A percentile compares a stretch with the other conserved stretches of the same genome.
Conservation (phyloP, 2,888 invertebrate species). For the Limnephilus auricula region DNA sequence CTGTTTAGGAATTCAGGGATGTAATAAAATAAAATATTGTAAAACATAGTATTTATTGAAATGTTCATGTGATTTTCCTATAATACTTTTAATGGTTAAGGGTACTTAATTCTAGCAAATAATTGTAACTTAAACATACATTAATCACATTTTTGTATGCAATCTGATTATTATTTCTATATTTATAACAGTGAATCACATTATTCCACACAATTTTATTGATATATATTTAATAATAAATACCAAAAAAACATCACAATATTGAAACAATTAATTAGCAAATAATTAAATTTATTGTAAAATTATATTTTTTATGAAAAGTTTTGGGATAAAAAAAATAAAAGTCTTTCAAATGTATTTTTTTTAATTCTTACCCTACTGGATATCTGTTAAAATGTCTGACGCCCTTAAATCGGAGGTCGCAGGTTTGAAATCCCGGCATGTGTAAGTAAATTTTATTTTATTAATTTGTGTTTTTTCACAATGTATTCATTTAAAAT, state of each 20-base stretch:
- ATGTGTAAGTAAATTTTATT: no score
- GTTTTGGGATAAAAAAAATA: constrained; percentile 32
- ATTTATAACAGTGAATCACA: constrained; percentile 63
- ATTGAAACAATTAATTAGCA: not conserved
- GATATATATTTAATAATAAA: not conserved
- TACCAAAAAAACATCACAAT: constrained; percentile 14
- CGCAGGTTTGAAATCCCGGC: no score
- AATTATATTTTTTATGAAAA: not conserved
- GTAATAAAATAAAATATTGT: constrained; percentile 56
- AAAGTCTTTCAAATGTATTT: not conserved
- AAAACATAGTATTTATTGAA: constrained; percentile 66
- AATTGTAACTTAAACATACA: constrained; percentile 56
- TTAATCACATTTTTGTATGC: constrained; percentile 62
- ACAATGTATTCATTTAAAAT: no score
- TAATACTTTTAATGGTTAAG: constrained; percentile 8
- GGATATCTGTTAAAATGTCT: not conserved
- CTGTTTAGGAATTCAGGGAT: not conserved
- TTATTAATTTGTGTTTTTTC: no score
- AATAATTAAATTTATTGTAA: constrained; percentile 7
- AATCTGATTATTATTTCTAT: constrained; percentile 52
- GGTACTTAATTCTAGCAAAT: constrained; percentile 44
- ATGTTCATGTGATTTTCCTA: constrained; percentile 56
- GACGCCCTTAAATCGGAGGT: no score
- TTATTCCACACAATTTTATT: constrained; percentile 48
- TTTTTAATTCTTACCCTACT: not conserved